Percentiles rank a stretch among this genome's conserved stretches.
Evolutionary conservation across 2,113 vertebrate species (phyloP).

Genomic region (Oreochromis aureus): DNA sequence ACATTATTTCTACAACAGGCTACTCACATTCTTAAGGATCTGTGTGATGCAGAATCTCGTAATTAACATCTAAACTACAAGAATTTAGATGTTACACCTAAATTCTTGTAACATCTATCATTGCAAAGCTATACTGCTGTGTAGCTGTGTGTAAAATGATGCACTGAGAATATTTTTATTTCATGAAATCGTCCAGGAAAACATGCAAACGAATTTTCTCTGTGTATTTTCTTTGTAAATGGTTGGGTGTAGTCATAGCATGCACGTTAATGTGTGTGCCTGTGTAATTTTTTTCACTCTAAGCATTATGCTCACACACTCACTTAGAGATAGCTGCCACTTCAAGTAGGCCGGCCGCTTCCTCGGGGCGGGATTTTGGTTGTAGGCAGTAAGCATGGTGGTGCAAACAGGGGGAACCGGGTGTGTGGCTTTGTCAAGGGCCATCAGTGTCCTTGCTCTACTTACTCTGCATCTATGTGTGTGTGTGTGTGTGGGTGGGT

Average conservation of each 20-base stretch:
- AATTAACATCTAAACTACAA: neutral
- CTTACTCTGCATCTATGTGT: constrained; percentile 60
- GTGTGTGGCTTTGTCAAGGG: constrained; percentile 69
- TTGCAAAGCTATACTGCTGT: no score
- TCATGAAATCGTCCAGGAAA: neutral
- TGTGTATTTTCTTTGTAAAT: neutral
- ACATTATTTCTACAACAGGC: constrained; percentile 6
- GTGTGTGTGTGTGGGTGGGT: constrained; percentile 9
- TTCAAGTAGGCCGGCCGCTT: constrained; percentile 60
- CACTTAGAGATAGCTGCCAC: constrained; percentile 25
- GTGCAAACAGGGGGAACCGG: constrained; percentile 35
- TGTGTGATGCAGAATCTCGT: neutral
- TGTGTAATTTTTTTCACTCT: constrained; percentile 14
- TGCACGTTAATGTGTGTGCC: neutral
- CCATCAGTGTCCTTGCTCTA: constrained; percentile 70
- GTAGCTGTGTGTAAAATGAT: neutral
- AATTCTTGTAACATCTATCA: neutral
- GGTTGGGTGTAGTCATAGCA: neutral
- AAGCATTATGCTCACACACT: constrained; percentile 29
- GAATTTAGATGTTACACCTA: neutral
- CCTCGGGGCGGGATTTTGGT: constrained; percentile 60
- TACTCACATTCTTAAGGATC: neutral
- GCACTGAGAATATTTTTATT: neutral
- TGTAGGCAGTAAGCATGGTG: constrained; percentile 44
- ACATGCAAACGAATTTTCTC: neutral